phyloP scores from a whole-genome alignment of 2,113 vertebrate genomes.

The Zosterops hypoxanthus region DNA sequence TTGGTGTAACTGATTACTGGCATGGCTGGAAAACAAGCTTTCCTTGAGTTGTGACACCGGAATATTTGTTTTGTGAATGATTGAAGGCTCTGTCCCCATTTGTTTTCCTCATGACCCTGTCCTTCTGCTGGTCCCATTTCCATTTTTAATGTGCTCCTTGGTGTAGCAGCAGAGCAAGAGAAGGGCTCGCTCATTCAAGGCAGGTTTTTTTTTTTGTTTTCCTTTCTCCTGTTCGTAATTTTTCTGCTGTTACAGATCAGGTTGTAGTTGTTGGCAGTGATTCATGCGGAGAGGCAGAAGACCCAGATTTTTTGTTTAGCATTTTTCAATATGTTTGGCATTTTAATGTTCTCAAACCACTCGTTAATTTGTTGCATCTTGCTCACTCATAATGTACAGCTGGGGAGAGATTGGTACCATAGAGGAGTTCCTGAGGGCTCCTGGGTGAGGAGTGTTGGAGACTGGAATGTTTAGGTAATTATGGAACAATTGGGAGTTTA shows the following conservation, averaged over 20 bases:
- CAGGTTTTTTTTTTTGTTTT: not conserved
- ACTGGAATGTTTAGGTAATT: not conserved
- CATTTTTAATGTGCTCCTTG: slow-evolving; percentile 26
- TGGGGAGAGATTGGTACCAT: not conserved
- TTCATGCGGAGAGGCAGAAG: slow-evolving; percentile 35
- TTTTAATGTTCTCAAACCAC: slow-evolving; percentile 50
- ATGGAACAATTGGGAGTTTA: not conserved
- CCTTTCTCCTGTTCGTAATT: not conserved
- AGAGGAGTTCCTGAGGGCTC: not conserved
- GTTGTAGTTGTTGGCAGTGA: slow-evolving; percentile 52
- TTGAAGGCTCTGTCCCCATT: slow-evolving; percentile 3
- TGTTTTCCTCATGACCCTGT: not conserved
- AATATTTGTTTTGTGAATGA: not conserved
- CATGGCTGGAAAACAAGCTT: not conserved
- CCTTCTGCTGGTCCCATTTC: slow-evolving; percentile 16
- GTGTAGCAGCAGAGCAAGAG: not conserved
- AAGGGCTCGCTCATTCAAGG: not conserved
- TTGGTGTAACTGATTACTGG: not conserved
- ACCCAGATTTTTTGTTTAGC: slow-evolving; percentile 49
- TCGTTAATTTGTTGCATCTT: slow-evolving; percentile 42
- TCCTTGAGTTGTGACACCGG: not conserved
- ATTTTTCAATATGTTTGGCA: slow-evolving; percentile 51
- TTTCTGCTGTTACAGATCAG: slow-evolving; percentile 27
- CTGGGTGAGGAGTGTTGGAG: not conserved
- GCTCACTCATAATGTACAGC: slow-evolving; percentile 23